A percentile compares a stretch with the other conserved stretches of the same genome.
Conservation (phyloP, 2,797 vertebrate genomes). For the Macrochelys suwanniensis region DNA sequence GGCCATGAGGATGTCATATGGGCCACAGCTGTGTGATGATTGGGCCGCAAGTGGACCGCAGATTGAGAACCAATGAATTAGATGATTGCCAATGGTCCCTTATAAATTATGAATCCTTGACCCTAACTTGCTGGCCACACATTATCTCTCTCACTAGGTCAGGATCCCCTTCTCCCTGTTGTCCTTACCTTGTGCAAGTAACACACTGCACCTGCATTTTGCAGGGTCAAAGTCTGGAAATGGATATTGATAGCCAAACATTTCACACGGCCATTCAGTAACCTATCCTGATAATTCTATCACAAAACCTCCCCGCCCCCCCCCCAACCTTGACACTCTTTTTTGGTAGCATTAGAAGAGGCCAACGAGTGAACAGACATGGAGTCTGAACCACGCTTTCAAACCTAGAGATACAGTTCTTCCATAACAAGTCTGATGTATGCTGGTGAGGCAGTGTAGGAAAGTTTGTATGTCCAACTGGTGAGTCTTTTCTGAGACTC, state of each 20-base stretch:
- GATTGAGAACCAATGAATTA: too few relatives aligned
- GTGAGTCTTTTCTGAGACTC: neutral
- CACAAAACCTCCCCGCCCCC: neutral
- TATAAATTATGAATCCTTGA: too few relatives aligned
- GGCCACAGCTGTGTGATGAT: too few relatives aligned
- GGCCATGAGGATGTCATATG: too few relatives aligned
- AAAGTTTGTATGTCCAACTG: neutral
- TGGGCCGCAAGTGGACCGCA: too few relatives aligned
- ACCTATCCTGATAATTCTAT: neutral
- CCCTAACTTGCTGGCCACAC: neutral
- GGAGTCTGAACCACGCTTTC: neutral
- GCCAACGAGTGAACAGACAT: neutral
- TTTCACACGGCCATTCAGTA: neutral
- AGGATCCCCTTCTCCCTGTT: neutral
- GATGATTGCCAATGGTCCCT: too few relatives aligned
- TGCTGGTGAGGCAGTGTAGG: neutral
- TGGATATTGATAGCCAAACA: neutral
- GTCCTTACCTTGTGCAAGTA: neutral
- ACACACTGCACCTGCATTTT: neutral
- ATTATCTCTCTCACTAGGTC: neutral
- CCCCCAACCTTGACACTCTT: neutral
- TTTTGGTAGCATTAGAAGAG: neutral
- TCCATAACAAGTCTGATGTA: neutral
- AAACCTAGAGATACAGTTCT: neutral
- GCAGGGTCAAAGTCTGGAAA: neutral